Percentiles rank a stretch among this genome's conserved stretches.
Conservation (phyloP, 1,140 invertebrate genomes). For the Odontomachus brunneus region DNA sequence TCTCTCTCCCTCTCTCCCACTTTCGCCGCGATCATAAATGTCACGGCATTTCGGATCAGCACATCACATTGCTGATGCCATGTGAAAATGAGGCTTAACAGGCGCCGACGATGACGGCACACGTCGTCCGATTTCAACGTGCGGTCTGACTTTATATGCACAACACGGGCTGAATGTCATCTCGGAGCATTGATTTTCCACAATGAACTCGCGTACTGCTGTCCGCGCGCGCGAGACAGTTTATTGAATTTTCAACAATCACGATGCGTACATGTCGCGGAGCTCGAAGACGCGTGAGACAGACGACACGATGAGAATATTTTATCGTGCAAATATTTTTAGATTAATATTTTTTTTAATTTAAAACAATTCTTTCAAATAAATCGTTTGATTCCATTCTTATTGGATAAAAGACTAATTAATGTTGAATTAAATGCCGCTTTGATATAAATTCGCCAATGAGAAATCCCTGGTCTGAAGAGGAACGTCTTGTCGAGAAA, state of each 20-base stretch:
- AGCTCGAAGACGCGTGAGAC: constrained; percentile 26
- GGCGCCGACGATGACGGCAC: not conserved
- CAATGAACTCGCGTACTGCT: constrained; percentile 29
- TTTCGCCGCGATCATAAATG: constrained; percentile 5
- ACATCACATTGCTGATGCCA: not conserved
- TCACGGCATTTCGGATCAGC: constrained; percentile 49
- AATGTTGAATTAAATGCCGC: no score
- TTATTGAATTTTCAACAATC: constrained; percentile 65
- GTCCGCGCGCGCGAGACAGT: constrained; percentile 15
- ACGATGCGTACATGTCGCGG: constrained; percentile 26
- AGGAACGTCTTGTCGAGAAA: not conserved
- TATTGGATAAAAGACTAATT: no score
- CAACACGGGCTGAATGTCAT: constrained; percentile 51
- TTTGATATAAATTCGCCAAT: no score
- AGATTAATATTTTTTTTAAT: no score
- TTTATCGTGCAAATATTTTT: no score
- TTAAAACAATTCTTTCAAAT: no score
- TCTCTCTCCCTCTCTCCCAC: no score
- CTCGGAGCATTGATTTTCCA: constrained; percentile 58
- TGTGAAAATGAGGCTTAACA: constrained; percentile 19
- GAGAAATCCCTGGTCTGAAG: no score
- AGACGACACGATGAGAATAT: not conserved
- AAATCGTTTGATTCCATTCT: no score
- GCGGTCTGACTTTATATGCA: constrained; percentile 21
- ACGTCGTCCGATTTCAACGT: constrained; percentile 20